Conservation (phyloP, 37 sponge, comb jelly and placozoan genomes). For the Dysidea cf. avara region DNA sequence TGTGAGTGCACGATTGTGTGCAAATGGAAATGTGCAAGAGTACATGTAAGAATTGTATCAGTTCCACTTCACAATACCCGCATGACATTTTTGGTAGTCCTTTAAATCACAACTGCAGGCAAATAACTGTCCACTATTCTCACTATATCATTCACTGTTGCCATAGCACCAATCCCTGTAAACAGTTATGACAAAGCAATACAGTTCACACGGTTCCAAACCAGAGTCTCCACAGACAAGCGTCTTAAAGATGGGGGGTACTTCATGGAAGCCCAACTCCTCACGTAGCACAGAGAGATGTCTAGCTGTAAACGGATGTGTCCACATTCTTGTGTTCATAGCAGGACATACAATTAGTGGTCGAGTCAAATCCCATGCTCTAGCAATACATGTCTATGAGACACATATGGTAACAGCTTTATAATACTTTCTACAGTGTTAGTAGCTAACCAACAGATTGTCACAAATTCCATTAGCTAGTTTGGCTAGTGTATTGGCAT, state of each 20-base stretch:
- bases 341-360: slow-evolving; percentile 94
- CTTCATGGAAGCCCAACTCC: slow-evolving; percentile 63
- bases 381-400: slow-evolving; percentile 73
- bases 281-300: slow-evolving; percentile 51
- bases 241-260: slow-evolving; percentile 84
- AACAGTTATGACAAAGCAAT: too few species aligned
- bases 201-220: slow-evolving; percentile 56
- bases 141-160: slow-evolving; percentile 35
- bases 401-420: background rate
- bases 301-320: slow-evolving; percentile 78
- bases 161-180: slow-evolving; percentile 71
- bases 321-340: slow-evolving; percentile 98
- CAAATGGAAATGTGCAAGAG: too few species aligned
- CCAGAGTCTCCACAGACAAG: slow-evolving; percentile 96
- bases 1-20: too few species aligned
- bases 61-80: too few species aligned
- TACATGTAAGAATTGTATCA: too few species aligned
- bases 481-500: slow-evolving; percentile 98
- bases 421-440: too few species aligned
- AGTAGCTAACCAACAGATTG: slow-evolving; percentile 74
- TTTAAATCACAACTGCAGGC: too few species aligned
- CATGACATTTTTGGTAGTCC: too few species aligned
- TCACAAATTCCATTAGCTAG: slow-evolving; percentile 90
- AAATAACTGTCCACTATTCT: too few species aligned
- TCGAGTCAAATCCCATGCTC: slow-evolving; percentile 86